Evolutionary conservation across 2,113 vertebrate species (phyloP), one percentile per base, ranked within the genome.

Genomic region (Etheostoma spectabile): DNA sequence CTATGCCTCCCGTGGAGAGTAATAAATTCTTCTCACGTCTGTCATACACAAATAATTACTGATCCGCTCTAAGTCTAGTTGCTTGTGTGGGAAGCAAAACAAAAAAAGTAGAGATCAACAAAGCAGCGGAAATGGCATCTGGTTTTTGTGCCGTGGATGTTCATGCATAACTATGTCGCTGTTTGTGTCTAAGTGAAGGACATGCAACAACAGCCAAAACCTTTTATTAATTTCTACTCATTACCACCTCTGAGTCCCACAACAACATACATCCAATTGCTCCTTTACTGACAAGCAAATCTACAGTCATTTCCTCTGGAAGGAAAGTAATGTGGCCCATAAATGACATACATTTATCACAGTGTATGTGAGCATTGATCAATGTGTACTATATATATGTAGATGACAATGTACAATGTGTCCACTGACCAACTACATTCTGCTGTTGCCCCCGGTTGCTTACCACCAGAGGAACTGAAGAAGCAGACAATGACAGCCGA

Each of bases 1-100:
- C 71, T 57, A 64, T 80, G 81, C 84, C 74, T 92, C 90, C 87
- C 60, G 52, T 83, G 84, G 88, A 87, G 89, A 90, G 91, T 87
- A 76, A 89, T 80, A 83, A 85, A 93, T 86, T 86, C 69, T 87
- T 86, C 86, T 83, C 14, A 52, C 53, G 76, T 89, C 89, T 89
- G 92, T 94, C 88, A 93, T 84, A 91, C 85, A 87, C 93, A 95
- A 93, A 94, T 92, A 94, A 93, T 93, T 86, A 92, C 90, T 77
- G 84, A 94, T 86, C 61, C 49, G 80, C 88, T 93, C 83, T 66
- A 67, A 76, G 83, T 82, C 53, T 60, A 38, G 74, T 79, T 86
- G 85, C 69, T 83, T 82, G 85, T 82, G 89, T 88, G 87, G 89
- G 89, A 87, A 84, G 75, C 60, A 79, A 71, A 87, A 89, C 72